Conservation (phyloP, 2,888 invertebrate species). For the Drosophila robusta region DNA sequence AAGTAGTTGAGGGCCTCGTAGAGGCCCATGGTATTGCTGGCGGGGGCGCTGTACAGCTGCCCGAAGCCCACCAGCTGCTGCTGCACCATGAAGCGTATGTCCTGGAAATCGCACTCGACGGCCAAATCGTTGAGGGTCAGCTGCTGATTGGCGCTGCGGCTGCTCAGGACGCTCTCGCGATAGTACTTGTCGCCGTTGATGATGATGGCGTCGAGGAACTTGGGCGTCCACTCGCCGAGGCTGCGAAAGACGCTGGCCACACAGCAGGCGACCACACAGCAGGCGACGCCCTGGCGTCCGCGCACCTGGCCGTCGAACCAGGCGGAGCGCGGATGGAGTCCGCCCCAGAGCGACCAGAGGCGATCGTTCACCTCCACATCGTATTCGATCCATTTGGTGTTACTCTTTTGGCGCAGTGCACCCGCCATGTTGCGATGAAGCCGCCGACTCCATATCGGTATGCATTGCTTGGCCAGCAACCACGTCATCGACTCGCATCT, state of each 20-base stretch:
- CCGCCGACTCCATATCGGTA: constrained; percentile 81
- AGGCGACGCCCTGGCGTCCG: constrained; percentile 88
- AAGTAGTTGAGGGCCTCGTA: constrained; percentile 88
- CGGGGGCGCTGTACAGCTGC: constrained; percentile 85
- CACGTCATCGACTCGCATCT: constrained; percentile 69
- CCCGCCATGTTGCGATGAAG: constrained; percentile 62
- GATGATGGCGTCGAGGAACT: constrained; percentile 88
- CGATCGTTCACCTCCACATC: constrained; percentile 89
- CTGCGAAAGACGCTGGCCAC: constrained; percentile 87
- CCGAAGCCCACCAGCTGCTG: constrained; percentile 87
- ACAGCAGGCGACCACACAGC: constrained; percentile 87
- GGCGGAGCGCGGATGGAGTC: constrained; percentile 87
- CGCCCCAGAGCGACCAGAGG: constrained; percentile 89
- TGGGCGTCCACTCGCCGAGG: constrained; percentile 87
- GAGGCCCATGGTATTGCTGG: constrained; percentile 86
- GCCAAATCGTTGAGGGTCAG: constrained; percentile 86
- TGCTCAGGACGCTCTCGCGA: constrained; percentile 85
- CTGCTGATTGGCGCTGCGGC: constrained; percentile 86
- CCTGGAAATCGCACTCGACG: constrained; percentile 86
- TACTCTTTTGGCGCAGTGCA: constrained; percentile 43
- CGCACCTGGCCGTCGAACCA: constrained; percentile 86
- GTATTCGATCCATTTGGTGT: constrained; percentile 86
- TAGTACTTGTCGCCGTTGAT: constrained; percentile 87
- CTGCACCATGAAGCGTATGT: constrained; percentile 86
- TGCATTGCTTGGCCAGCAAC: constrained; percentile 61